These are phyloP conservation scores for Microcebus lehilahytsara DNA, from an alignment of 2,113 vertebrate genomes.

Conservation along the genomic window DNA sequence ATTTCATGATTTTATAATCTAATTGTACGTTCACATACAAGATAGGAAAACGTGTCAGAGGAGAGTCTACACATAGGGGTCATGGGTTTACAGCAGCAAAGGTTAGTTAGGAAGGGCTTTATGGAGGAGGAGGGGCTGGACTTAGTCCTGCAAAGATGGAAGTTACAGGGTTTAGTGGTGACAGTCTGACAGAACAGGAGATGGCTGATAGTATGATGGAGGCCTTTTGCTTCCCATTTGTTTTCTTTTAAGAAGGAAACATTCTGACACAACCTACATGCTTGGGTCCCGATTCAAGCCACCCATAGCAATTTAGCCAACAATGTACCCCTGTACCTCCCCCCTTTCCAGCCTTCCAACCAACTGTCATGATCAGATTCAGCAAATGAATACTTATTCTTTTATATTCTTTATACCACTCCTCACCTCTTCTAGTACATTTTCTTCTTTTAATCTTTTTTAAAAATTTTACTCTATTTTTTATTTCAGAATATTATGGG, in stretches of 20 bases:
- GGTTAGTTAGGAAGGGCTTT: not conserved
- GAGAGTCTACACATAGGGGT: not conserved
- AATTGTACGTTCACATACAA: not conserved
- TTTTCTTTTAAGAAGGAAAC: not conserved
- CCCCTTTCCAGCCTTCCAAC: not conserved
- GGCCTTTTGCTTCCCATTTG: not conserved
- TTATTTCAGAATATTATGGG: no score
- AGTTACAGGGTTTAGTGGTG: not conserved
- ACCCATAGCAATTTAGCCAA: not conserved
- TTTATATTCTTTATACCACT: not conserved
- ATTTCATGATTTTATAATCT: not conserved
- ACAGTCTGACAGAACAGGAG: fast-evolving
- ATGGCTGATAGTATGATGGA: not conserved
- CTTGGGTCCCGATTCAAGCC: not conserved
- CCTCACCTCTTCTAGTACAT: not conserved
- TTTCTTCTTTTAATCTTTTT: no score
- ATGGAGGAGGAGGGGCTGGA: not conserved
- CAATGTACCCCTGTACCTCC: not conserved
- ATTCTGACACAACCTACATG: not conserved
- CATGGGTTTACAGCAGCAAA: not conserved
- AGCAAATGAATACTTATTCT: not conserved
- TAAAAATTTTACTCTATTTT: no score
- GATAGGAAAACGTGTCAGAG: not conserved
- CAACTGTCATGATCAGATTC: not conserved
- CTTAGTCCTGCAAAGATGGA: not conserved